Evolutionary conservation across 1,140 invertebrate species (phyloP), one percentile per base, ranked within the genome.

Genomic region (Cyphomyrmex costatus): DNA sequence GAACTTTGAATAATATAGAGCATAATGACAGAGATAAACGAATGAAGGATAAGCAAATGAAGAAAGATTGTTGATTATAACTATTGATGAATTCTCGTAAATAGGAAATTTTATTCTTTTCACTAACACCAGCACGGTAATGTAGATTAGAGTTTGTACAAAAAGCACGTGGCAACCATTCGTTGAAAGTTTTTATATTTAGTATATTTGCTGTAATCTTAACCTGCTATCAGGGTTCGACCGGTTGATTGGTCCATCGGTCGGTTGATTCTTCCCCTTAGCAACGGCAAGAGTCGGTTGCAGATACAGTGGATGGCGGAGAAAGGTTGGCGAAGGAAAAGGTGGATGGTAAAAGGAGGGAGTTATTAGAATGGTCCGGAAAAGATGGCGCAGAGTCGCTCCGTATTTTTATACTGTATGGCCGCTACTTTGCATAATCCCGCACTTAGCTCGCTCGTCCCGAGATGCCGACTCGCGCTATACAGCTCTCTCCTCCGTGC

Each of bases 361-460:
- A 95, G 94, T 95, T 95, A 95, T 95, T 95, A 95, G 95, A 95
- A 95, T 95, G 94, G 94, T 94, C 94, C 95, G 95, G 95, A 95
- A 95, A 95, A 95, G 95, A 95, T 95, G 95, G 95, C 95, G 94
- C 93, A 89, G 95, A 95, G 95, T 95, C 93, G 94, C 94, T 95
- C 95, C 95, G 95, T 95, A 95, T 95, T 95, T 95, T 95, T 95
- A 95, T 95, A 95, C 94, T 95, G 94, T 95, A 95, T 95, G 95
- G 95, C 93, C 94, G 92, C 93, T 95, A 93, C 92, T 95, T 95
- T 95, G 94, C 95, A 95, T 95, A 95, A 95, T 95, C 95, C 95
- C 91, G 94, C 95, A 95, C 95, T 95, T 95, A 95, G 94, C 94
- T 95, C 94, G 93, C 92, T 94, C 94, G 92, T 94, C 93, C 92